Evolutionary conservation across 1,140 invertebrate genomes (phyloP).

Genomic region (Trachymyrmex cornetzi): DNA sequence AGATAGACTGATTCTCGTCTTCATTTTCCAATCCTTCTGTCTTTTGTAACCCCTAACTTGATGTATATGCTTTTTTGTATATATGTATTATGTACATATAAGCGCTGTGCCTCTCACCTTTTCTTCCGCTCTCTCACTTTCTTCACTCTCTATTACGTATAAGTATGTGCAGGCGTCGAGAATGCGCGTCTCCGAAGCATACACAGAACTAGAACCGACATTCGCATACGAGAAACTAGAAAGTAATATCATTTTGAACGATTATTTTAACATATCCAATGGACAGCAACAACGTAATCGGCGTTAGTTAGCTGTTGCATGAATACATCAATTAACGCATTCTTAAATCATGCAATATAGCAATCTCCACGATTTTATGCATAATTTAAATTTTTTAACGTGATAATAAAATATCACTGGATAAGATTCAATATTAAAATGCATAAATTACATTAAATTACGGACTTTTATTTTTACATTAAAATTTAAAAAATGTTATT

Average conservation of each 20-base stretch:
- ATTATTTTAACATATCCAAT: constrained; percentile 42
- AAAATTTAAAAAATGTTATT: neutral
- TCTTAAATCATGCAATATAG: constrained; percentile 57
- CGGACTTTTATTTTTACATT: neutral
- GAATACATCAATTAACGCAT: constrained; percentile 44
- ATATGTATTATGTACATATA: constrained; percentile 84
- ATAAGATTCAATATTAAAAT: neutral
- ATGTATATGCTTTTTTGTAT: constrained; percentile 79
- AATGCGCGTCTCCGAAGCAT: constrained; percentile 81
- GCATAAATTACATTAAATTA: constrained; percentile 18
- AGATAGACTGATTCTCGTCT: constrained; percentile 82
- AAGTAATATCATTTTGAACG: constrained; percentile 17
- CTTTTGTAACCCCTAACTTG: constrained; percentile 82
- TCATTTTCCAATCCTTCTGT: constrained; percentile 63
- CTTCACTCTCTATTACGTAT: constrained; percentile 82
- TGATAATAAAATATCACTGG: constrained; percentile 28
- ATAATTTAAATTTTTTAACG: constrained; percentile 39
- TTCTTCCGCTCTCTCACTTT: constrained; percentile 30
- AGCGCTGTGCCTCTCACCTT: constrained; percentile 75
- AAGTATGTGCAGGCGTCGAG: constrained; percentile 79
- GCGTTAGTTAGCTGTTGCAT: neutral
- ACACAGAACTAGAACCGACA: constrained; percentile 75
- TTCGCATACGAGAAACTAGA: constrained; percentile 51
- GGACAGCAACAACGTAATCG: constrained; percentile 4
- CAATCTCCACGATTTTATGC: constrained; percentile 83